phyloP scores from a whole-genome alignment of 2,888 invertebrate genomes.

The Eutolmus rufibarbis region DNA sequence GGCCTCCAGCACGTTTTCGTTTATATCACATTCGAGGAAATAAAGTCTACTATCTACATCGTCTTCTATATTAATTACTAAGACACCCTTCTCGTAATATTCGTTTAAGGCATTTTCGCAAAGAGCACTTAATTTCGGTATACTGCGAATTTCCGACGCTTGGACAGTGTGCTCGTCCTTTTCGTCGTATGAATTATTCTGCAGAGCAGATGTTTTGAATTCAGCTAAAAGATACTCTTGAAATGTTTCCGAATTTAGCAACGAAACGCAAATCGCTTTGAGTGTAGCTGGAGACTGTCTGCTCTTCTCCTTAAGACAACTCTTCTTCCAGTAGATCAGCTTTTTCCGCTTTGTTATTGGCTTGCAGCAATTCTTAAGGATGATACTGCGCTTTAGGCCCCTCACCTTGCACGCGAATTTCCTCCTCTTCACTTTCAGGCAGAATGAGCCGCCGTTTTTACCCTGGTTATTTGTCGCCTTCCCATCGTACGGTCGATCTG shows the following conservation, averaged over 20 bases:
- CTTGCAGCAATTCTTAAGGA: neutral
- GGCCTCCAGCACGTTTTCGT: slow-evolving; percentile 58
- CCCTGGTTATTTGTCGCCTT: neutral
- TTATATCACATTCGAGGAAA: slow-evolving; percentile 62
- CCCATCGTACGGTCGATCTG: neutral
- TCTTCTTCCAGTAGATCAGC: neutral
- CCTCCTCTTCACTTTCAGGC: neutral
- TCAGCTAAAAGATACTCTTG: neutral
- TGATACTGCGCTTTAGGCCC: neutral
- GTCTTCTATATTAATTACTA: slow-evolving; percentile 32
- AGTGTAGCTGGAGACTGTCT: slow-evolving; percentile 29
- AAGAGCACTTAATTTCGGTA: slow-evolving; percentile 64
- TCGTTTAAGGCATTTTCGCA: slow-evolving; percentile 63
- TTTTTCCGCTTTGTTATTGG: neutral
- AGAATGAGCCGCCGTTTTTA: neutral
- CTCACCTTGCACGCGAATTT: neutral
- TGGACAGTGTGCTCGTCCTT: neutral
- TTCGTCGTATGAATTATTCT: neutral
- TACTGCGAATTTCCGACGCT: neutral
- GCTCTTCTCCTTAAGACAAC: neutral
- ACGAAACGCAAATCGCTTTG: slow-evolving; percentile 32
- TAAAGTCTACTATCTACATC: slow-evolving; percentile 51
- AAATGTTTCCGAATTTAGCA: slow-evolving; percentile 38
- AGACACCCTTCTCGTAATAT: slow-evolving; percentile 54
- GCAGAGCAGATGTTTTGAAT: neutral